A percentile compares a stretch with the other conserved stretches of the same genome.
These are phyloP conservation scores for Drosophila ercepeae DNA, from an alignment of 1,140 invertebrate species.

Conservation along the genomic window DNA sequence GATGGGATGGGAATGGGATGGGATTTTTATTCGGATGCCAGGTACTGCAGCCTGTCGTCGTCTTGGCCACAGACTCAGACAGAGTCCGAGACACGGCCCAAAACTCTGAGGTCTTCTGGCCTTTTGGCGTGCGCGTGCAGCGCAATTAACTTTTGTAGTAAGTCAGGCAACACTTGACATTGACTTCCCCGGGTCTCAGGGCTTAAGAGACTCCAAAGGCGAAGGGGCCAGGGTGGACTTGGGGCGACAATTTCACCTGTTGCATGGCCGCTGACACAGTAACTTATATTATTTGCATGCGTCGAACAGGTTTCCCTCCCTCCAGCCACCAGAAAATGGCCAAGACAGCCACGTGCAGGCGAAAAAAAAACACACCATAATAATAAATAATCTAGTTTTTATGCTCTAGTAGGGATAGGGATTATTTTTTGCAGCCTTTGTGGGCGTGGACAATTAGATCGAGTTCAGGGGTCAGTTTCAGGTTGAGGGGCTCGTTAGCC, in stretches of 20 bases:
- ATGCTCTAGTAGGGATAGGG: not conserved
- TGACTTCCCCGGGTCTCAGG: constrained; percentile 49
- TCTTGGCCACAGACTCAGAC: constrained; percentile 9
- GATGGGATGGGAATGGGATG: constrained; percentile 1
- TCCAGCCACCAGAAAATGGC: not conserved
- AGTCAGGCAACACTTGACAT: constrained; percentile 80
- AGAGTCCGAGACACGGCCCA: not conserved
- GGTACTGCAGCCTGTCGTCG: constrained; percentile 31
- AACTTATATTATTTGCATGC: constrained; percentile 83
- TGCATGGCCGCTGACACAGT: constrained; percentile 75
- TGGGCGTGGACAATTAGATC: constrained; percentile 31
- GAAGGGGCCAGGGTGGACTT: constrained; percentile 20
- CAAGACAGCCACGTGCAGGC: constrained; percentile 19
- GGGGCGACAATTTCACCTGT: constrained; percentile 82
- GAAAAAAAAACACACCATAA: not conserved
- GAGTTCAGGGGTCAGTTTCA: constrained; percentile 5
- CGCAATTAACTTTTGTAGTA: constrained; percentile 80
- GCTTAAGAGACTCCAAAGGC: no score
- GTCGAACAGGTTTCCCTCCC: constrained; percentile 20
- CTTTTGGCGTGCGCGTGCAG: constrained; percentile 78
- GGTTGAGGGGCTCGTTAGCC: not conserved
- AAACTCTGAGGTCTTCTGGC: constrained; percentile 14
- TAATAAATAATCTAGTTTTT: constrained; percentile 12
- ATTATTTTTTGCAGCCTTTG: constrained; percentile 14
- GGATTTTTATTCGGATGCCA: not conserved